Base-by-base conservation (phyloP, 2,888 invertebrate genomes). In the Polyommatus icarus region DNA sequence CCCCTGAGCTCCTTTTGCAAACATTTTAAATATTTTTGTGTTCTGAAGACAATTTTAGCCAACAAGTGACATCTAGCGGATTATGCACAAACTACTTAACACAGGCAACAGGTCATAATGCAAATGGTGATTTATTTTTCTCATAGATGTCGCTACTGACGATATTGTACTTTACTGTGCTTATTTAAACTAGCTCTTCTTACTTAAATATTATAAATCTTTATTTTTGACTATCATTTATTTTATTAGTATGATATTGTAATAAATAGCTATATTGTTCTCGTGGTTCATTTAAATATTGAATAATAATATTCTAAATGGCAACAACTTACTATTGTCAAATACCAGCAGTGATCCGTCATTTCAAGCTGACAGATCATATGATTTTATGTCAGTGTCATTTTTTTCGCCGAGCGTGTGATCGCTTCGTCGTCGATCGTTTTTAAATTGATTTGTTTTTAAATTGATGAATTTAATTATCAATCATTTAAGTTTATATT, bases 341-440 rank as follows among this genome's bases (percentile, higher is more conserved):
- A 4, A 15, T 4, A 29, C 67, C 67, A 29, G 67, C 67, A 32
- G 67, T 67, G 67, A 29, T 67, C 29, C 7, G 29, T 67, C 67
- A 67, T 67, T 67, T 32, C 29, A 32, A 54, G 50, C 29, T 77
- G 54, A 77, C 32, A 71, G 24, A 32, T 77, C 71, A 54, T 54
- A 77, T 71, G 40, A 15, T 73, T 36, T 32, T 76, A 78, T 81
- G 82, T 83, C 84, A 83, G 82, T 84, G 84, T 83, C 83, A 83
- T 79, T 82, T 83, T 76, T 82, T 78, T 80, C 78, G 79, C 76
- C 78, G 59, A 78, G 81, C 67, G 76, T 78, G 79, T 54, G 80
- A 81, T 81, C 79, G 81, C 78, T 77, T 80, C 80, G 80, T 80
- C 80, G 80, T 83, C 80, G 32, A 76, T 12, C 76, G 46, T 54